phyloP scores from a whole-genome alignment of 2,797 vertebrate species.

The Gadopsis marmoratus region DNA sequence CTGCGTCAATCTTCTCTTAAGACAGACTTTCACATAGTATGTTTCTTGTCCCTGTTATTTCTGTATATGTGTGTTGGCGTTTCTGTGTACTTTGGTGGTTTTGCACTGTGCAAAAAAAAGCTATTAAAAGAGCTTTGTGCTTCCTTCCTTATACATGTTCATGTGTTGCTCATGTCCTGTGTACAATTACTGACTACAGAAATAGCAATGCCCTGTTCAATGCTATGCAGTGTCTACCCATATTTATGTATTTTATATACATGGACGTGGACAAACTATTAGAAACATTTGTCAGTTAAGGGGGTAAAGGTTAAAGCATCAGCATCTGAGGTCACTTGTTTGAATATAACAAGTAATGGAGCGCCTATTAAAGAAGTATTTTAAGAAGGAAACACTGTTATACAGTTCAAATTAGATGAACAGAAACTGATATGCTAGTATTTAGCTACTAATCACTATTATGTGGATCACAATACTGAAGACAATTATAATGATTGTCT shows the following conservation, averaged over 20 bases:
- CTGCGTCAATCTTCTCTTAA: not conserved
- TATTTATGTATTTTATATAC: too few species aligned
- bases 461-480: not conserved
- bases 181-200: not conserved
- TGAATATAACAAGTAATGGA: not conserved
- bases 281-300: not conserved
- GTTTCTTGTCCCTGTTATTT: constrained; percentile 28
- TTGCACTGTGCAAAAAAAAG: constrained; percentile 27
- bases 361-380: not conserved
- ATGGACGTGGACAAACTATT: not conserved
- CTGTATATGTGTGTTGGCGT: constrained; percentile 36
- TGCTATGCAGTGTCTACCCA: not conserved
- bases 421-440: not conserved
- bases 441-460: not conserved
- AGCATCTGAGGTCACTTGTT: not conserved
- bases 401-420: not conserved
- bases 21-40: not conserved
- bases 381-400: not conserved
- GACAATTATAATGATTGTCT: not conserved
- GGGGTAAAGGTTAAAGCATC: not conserved
- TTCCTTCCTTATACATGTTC: constrained; percentile 65
- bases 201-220: constrained; percentile 9
- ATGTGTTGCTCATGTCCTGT: constrained; percentile 12
- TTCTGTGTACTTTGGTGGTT: constrained; percentile 59
- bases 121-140: constrained; percentile 73